These are phyloP conservation scores for Anthopleura sola DNA, from an alignment of 64 coral and sea anemone genomes.

Conservation along the genomic window DNA sequence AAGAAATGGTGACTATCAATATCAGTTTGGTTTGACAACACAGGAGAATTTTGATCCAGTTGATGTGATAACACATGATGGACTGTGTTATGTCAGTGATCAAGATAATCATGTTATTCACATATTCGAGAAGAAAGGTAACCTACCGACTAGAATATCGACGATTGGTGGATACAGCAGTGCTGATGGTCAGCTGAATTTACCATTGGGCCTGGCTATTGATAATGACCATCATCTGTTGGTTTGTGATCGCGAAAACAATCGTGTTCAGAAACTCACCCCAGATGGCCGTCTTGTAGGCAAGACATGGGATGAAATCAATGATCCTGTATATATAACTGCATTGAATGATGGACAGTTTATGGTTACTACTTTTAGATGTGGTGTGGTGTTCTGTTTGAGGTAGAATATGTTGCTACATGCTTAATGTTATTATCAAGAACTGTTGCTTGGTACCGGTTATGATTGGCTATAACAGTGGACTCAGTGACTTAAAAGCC, in stretches of 20 bases:
- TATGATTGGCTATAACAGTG: too few relatives aligned
- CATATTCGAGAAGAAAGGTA: constrained; percentile 19
- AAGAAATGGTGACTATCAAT: neutral
- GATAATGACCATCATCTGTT: constrained; percentile 1
- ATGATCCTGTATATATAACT: too few relatives aligned
- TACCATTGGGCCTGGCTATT: constrained; percentile 10
- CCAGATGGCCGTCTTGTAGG: too few relatives aligned
- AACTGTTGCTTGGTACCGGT: too few relatives aligned
- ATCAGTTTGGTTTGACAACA: neutral
- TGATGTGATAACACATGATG: neutral
- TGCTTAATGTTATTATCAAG: too few relatives aligned
- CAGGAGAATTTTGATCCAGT: constrained; percentile 1
- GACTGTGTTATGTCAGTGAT: constrained; percentile 29
- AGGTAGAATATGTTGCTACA: too few relatives aligned
- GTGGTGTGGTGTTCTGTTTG: too few relatives aligned
- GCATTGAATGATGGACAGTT: too few relatives aligned
- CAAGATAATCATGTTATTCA: constrained; percentile 6
- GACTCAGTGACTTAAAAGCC: too few relatives aligned
- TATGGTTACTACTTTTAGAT: too few relatives aligned
- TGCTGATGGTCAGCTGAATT: neutral
- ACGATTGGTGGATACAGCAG: constrained; percentile 8
- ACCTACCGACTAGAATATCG: neutral
- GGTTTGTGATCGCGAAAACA: neutral
- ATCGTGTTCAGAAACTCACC: too few relatives aligned
- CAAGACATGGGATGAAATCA: too few relatives aligned